These are phyloP conservation scores for Perizoma affinitatum DNA, from an alignment of 2,888 invertebrate genomes.

Conservation along the genomic window DNA sequence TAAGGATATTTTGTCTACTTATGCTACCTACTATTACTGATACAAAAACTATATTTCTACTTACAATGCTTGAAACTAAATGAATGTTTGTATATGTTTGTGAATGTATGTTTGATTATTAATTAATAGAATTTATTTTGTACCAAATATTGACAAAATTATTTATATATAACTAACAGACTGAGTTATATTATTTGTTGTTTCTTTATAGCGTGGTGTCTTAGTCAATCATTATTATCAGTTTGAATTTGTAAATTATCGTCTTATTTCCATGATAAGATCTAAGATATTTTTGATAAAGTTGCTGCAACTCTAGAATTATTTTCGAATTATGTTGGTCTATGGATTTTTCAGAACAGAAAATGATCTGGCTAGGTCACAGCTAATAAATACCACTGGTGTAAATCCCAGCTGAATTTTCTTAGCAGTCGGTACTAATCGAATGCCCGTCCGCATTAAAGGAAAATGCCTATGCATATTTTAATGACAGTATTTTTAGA, in stretches of 20 bases:
- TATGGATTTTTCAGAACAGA: too few species aligned
- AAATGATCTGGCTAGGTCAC: too few species aligned
- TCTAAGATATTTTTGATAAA: slow-evolving; percentile 7
- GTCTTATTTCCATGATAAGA: slow-evolving; percentile 28
- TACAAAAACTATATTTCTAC: slow-evolving; percentile 14
- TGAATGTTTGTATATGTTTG: slow-evolving; percentile 26
- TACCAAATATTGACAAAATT: slow-evolving; percentile 40
- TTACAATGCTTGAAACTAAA: slow-evolving; percentile 12
- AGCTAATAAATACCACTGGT: background rate
- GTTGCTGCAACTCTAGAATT: slow-evolving; percentile 14
- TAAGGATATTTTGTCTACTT: slow-evolving; percentile 7
- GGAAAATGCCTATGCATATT: too few species aligned
- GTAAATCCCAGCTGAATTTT: too few species aligned
- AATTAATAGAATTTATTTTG: slow-evolving; percentile 22
- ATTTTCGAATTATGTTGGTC: too few species aligned
- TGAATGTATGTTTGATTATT: slow-evolving; percentile 16
- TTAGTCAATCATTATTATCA: slow-evolving; percentile 16
- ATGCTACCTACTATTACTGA: slow-evolving; percentile 9
- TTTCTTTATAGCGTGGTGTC: slow-evolving; percentile 26
- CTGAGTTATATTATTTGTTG: slow-evolving; percentile 37
- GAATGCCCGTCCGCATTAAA: too few species aligned
- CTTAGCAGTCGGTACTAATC: too few species aligned
- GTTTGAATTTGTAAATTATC: slow-evolving; percentile 11
- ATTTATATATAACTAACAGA: slow-evolving; percentile 33
- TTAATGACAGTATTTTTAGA: too few species aligned